Base-by-base conservation (phyloP, 2,113 vertebrate species). In the Oxyura jamaicensis region DNA sequence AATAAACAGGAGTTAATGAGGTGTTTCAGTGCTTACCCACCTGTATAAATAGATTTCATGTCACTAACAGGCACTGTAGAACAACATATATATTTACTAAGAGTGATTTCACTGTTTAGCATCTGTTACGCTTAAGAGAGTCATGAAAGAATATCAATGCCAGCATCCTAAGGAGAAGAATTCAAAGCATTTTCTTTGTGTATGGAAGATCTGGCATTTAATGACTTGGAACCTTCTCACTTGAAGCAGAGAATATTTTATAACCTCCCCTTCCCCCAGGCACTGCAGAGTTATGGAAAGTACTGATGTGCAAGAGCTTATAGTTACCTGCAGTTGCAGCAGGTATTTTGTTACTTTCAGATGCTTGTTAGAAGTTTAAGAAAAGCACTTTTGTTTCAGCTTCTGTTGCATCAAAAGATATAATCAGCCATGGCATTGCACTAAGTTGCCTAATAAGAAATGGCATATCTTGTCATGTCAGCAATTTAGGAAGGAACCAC, bases 181-280 rank as follows among this genome's bases (percentile, higher is more conserved):
- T 52, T 90, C 63, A 75, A 46, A 53, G 20, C 22, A 33, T 87
- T 93, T 82, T 81, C 69, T 85, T 56, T 63, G 44, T 52, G 16
- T 69, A 69, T 86, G 60, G 76, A 83, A 88, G 63, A 78, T 66
- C 29, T 82, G 60, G 25, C 28, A 68, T 90, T 93, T 82, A 95
- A 91, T 95, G 83, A 33, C 46, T 89, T 68, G 58, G 69, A 94
- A 95, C 60, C 6, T 44, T 80, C 69, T 73, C 65, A 53, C 77
- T 85, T 68, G 71, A 56, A 76, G 44, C 33, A 88, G 56, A 87
- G 21, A 23, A 23, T 88, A 17, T 87, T 90, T 94, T 82, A 52
- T 59, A 68, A 16, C 66, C 10, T 4, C 42, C 52, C 10, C 59
- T 20, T 10, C 18, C 17, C 29, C 5, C 46, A 53, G 71, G 83